Evolutionary conservation across 2,797 vertebrate genomes (phyloP).

Genomic region (Acrocephalus scirpaceus): DNA sequence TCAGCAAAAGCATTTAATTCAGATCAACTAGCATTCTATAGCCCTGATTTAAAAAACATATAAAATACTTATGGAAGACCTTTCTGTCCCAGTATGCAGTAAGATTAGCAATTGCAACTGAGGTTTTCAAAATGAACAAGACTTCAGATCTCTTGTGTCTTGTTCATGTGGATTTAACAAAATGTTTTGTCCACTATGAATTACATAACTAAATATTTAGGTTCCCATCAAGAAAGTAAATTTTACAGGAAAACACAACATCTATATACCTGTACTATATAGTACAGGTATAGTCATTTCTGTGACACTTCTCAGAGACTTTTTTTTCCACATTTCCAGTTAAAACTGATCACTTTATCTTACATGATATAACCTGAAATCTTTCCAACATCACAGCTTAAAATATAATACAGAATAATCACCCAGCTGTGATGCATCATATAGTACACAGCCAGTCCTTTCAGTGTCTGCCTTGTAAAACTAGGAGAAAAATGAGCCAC

Average conservation of each 20-base stretch:
- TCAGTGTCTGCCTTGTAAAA: background rate
- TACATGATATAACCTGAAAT: slow-evolving; percentile 12
- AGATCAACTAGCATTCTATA: background rate
- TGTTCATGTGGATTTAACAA: background rate
- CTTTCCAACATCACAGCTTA: slow-evolving; percentile 44
- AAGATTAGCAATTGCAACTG: background rate
- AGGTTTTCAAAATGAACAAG: background rate
- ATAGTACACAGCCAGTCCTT: background rate
- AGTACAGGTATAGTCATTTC: background rate
- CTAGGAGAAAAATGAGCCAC: background rate
- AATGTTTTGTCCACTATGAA: background rate
- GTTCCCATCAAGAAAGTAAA: background rate
- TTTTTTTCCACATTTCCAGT: background rate
- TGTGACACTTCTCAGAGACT: background rate
- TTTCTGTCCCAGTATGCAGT: background rate
- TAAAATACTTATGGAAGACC: background rate
- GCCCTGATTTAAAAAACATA: background rate
- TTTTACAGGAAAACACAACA: background rate
- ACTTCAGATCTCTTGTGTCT: background rate
- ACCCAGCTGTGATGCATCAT: background rate
- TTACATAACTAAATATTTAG: background rate
- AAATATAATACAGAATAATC: slow-evolving; percentile 39
- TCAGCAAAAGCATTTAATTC: background rate
- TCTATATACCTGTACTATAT: background rate
- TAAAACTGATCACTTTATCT: slow-evolving; percentile 10